These are phyloP conservation scores for Opisthocomus hoazin DNA, from an alignment of 2,113 vertebrate species.

Conservation along the genomic window DNA sequence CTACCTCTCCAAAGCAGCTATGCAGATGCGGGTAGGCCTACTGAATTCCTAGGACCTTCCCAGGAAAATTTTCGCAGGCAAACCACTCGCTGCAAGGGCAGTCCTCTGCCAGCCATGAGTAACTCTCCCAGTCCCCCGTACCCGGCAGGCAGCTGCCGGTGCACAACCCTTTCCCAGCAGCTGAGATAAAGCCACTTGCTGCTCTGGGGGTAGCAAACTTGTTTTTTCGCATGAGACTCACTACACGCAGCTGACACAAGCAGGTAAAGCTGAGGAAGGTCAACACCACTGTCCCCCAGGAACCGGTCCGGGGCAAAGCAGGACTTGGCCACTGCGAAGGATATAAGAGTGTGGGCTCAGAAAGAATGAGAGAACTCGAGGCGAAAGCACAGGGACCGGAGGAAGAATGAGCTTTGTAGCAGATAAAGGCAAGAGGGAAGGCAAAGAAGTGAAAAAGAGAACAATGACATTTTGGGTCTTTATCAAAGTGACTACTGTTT, in stretches of 20 bases:
- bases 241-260: accelerated
- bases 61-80: not conserved
- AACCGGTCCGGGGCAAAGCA: not conserved
- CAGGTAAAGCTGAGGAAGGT: not conserved
- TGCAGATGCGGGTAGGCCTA: not conserved
- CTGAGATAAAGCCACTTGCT: not conserved
- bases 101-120: not conserved
- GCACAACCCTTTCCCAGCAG: not conserved
- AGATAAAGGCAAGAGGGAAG: not conserved
- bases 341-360: not conserved
- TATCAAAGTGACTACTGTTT: not conserved
- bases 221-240: not conserved
- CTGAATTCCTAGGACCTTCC: not conserved
- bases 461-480: not conserved
- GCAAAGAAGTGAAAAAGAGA: not conserved
- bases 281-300: not conserved
- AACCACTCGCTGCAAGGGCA: not conserved
- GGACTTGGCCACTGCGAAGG: not conserved
- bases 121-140: not conserved
- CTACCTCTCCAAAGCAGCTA: not conserved
- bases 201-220: not conserved
- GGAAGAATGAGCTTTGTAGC: not conserved
- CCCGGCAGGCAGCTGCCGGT: not conserved
- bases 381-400: not conserved
- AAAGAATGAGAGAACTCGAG: not conserved